phyloP scores from a whole-genome alignment of 2,888 invertebrate genomes.

The Neoaliturus tenellus region DNA sequence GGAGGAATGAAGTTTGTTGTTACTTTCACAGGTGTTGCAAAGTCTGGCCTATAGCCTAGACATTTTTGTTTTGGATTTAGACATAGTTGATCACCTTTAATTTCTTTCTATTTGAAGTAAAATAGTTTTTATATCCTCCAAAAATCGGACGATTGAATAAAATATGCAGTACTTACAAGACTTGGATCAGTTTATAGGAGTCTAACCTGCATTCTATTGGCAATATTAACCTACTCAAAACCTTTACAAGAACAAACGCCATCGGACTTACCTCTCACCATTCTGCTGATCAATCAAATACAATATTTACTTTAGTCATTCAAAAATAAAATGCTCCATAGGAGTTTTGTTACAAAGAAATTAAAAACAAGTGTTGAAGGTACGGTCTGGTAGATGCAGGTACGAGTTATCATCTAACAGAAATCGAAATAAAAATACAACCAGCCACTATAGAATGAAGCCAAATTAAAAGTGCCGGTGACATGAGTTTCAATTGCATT shows the following conservation, averaged over 20 bases:
- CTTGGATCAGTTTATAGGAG: no score
- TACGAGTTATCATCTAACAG: slow-evolving; percentile 23
- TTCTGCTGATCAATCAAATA: background rate
- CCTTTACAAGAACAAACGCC: background rate
- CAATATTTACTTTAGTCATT: background rate
- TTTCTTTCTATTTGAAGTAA: no score
- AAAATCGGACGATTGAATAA: no score
- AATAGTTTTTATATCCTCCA: no score
- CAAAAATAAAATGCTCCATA: background rate
- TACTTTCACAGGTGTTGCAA: no score
- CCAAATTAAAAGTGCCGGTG: background rate
- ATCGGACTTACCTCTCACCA: background rate
- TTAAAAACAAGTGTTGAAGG: slow-evolving; percentile 1
- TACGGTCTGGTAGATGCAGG: background rate
- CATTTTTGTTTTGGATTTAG: no score
- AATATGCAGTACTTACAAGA: no score
- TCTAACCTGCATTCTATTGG: background rate
- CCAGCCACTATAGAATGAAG: background rate
- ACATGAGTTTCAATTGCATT: background rate
- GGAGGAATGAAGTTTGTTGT: no score
- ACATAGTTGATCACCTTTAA: no score
- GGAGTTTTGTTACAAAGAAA: background rate
- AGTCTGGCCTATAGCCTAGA: no score
- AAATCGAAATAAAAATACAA: slow-evolving; percentile 7
- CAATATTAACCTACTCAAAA: background rate